These are phyloP conservation scores for Asbolus verrucosus DNA, from an alignment of 1,140 invertebrate species.

Conservation along the genomic window DNA sequence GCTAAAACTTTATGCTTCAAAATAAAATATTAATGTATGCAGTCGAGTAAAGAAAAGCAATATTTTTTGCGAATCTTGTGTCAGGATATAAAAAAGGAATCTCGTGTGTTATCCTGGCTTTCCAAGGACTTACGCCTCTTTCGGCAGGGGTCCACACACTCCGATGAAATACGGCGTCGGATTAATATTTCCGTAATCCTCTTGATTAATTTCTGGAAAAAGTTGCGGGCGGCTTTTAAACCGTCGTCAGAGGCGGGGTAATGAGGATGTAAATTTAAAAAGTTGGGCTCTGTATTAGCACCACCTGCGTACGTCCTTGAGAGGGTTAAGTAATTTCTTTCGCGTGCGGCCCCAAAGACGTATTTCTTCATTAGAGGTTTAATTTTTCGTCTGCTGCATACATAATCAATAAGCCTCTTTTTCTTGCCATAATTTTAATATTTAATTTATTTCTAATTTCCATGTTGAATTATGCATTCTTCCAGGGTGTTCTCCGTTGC, in stretches of 20 bases:
- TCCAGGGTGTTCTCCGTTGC: conserved; percentile 60
- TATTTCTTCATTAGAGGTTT: conserved; percentile 66
- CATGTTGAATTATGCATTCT: conserved; percentile 66
- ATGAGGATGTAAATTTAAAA: conserved; percentile 44
- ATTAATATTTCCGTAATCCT: conserved; percentile 39
- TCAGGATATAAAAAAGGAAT: conserved; percentile 53
- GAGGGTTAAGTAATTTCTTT: conserved; percentile 48
- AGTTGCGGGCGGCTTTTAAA: conserved; percentile 27
- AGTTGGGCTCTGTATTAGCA: conserved; percentile 18
- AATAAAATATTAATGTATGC: conserved; percentile 47
- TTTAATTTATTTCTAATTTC: conserved; percentile 67
- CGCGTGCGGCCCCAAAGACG: conserved; percentile 58
- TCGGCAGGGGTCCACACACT: conserved; percentile 45
- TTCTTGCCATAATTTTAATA: conserved; percentile 66
- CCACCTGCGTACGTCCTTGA: conserved; percentile 37
- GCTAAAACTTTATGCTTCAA: conserved; percentile 17
- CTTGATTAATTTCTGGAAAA: conserved; percentile 35
- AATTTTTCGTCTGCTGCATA: conserved; percentile 66
- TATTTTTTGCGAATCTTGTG: conserved; percentile 43
- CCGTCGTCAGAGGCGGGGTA: conserved; percentile 22
- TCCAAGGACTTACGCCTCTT: conserved; percentile 42
- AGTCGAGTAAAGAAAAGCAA: conserved; percentile 41
- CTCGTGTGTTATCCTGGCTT: conserved; percentile 56
- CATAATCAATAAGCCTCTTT: conserved; percentile 65
- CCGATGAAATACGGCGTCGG: background rate